phyloP scores from a whole-genome alignment of 1,140 invertebrate genomes.

The Macrobrachium nipponense region DNA sequence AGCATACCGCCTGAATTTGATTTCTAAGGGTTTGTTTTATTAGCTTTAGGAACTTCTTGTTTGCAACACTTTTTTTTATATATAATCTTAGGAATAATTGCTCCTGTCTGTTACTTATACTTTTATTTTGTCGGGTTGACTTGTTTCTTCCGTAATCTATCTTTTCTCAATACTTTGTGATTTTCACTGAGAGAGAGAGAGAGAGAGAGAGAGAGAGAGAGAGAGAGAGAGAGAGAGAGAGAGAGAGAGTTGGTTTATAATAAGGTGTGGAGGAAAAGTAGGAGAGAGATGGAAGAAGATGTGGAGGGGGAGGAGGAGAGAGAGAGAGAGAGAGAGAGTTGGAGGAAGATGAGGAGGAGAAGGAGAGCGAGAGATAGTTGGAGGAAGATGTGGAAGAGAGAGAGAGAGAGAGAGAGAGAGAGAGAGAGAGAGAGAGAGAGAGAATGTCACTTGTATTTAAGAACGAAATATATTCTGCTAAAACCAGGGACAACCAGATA shows the following conservation, averaged over 20 bases:
- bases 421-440: conserved; percentile 26
- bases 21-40: no score
- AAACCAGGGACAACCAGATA: not conserved
- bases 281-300: not conserved
- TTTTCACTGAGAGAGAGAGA: not conserved
- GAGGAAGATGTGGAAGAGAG: not conserved
- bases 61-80: no score
- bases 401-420: not conserved
- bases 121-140: no score
- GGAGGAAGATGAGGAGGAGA: not conserved
- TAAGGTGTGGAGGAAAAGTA: not conserved
- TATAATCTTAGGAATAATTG: no score
- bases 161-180: not conserved
- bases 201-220: not conserved
- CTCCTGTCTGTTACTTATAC: no score
- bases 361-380: not conserved
- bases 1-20: no score
- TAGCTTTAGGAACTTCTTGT: no score
- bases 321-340: not conserved
- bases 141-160: no score
- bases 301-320: not conserved
- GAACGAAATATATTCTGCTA: no score
- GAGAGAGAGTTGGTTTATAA: no score
- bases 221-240: conserved; percentile 14
- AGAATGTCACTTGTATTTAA: not conserved